Evolutionary conservation across 2,888 invertebrate species (phyloP), one percentile per base, ranked within the genome.

Genomic region (Venustoraphidia nigricollis): DNA sequence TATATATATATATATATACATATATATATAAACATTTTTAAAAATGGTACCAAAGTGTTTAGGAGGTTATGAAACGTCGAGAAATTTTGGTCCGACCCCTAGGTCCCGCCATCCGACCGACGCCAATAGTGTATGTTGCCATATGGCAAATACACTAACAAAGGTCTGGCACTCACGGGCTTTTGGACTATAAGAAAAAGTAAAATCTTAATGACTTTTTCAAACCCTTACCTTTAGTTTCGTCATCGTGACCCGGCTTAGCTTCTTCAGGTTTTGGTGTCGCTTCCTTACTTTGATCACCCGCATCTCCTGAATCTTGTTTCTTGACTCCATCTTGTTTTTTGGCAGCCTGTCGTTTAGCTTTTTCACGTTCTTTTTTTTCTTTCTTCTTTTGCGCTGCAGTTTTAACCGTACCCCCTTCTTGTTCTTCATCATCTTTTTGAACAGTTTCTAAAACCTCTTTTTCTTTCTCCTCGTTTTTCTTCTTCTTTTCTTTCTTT

Each of bases 321-420:
- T 58, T 54, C 42, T 55, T 56, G 14, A 41, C 37, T 14, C 49
- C 41, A 45, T 67, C 70, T 57, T 73, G 71, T 58, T 77, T 77
- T 59, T 81, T 81, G 38, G 80, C 76, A 50, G 82, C 82, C 56
- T 75, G 67, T 56, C 84, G 82, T 60, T 87, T 87, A 56, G 79
- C 77, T 56, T 80, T 81, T 59, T 84, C 83, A 11, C 85, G 74
- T 65, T 89, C 87, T 58, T 88, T 89, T 59, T 90, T 91, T 57
- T 90, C 90, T 59, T 89, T 89, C 60, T 88, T 90, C 68, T 91
- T 91, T 61, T 90, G 88, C 2, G 89, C 87, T 5, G 88, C 85
- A 10, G 84, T 78, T 68, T 89, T 88, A 10, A 86, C 73, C 1
- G 81, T 79, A 36, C 70, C 60, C 13, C 70, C 65, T 52, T 76